Evolutionary conservation across 2,113 vertebrate genomes (phyloP), one percentile per base, ranked within the genome.

Genomic region (Lucifuga dentata): DNA sequence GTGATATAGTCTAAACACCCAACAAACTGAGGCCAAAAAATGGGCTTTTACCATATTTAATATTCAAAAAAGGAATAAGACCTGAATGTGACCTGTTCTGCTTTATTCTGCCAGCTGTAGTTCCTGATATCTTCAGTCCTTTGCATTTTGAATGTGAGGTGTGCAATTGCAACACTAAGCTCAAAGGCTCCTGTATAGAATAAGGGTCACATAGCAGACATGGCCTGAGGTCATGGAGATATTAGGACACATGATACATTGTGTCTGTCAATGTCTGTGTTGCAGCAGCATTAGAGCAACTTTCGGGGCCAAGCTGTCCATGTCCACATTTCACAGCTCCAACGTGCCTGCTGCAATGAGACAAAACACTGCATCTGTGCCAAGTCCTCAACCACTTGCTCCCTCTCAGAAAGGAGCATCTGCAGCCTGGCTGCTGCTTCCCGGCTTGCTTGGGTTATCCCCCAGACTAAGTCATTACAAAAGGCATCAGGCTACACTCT

Each of bases 401-500:
- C 63, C 60, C 84, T 75, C 83, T 88, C 81, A 73, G 76, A 80
- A 71, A 68, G 58, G 70, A 73, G 78, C 79, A 74, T 86, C 89
- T 76, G 83, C 79, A 86, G 83, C 77, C 84, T 78, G 75, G 72
- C 80, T 78, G 79, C 68, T 35, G 45, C 86, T 85, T 68, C 71
- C 70, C 50, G 68, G 73, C 74, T 71, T 56, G 63, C 63, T 65
- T 38, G 58, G 89, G 88, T 89, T 82, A 78, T 82, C 81, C 85
- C 78, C 77, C 51, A 65, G 80, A 76, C 79, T 80, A 86, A 85
- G 85, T 88, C 88, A 89, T 83, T 80, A 81, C 59, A 76, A 82
- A 88, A 83, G 69, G 84, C 84, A 85, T 89, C 75, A 78, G 79
- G 79, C 80, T 76, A 83, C 78, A 89, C 83, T 78, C 65, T 83